A percentile compares a stretch with the other conserved stretches of the same genome.
phyloP scores from a whole-genome alignment of 64 coral and sea anemone species.

The Stichodactyla mertensii region DNA sequence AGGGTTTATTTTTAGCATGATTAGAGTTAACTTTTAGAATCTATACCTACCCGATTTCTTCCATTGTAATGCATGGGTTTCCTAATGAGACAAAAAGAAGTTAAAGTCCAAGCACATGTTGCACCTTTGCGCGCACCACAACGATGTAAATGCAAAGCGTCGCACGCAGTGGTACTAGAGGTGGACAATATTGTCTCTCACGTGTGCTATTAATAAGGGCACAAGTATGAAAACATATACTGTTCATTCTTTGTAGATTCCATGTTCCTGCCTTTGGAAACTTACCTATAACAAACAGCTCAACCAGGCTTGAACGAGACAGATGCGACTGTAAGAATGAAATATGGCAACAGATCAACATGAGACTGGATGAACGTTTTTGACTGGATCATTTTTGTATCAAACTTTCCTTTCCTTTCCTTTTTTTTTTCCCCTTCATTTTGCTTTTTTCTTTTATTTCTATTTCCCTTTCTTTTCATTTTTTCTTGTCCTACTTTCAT shows the following conservation, averaged over 20 bases:
- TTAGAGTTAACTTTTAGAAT: background rate
- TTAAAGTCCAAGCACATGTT: background rate
- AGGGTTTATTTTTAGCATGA: background rate
- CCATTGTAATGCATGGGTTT: conserved; percentile 32
- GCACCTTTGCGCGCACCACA: too few relatives aligned
- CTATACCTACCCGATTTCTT: conserved; percentile 21
- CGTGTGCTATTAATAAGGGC: background rate
- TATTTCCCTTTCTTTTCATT: too few relatives aligned
- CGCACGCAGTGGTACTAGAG: too few relatives aligned
- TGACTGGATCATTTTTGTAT: too few relatives aligned
- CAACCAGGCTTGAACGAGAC: background rate
- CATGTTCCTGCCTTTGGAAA: background rate
- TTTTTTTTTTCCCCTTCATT: too few relatives aligned
- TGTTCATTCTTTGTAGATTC: too few relatives aligned
- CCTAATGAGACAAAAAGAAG: background rate
- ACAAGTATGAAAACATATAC: background rate
- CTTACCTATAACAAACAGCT: conserved; percentile 32
- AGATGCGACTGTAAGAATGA: background rate
- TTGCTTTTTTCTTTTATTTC: too few relatives aligned
- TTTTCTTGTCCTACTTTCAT: too few relatives aligned
- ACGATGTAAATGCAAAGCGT: too few relatives aligned
- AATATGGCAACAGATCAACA: background rate
- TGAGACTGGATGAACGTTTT: background rate
- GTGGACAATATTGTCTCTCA: too few relatives aligned
- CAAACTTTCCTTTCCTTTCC: too few relatives aligned